Conservation (phyloP, 2,797 vertebrate species). For the Tadarida brasiliensis region DNA sequence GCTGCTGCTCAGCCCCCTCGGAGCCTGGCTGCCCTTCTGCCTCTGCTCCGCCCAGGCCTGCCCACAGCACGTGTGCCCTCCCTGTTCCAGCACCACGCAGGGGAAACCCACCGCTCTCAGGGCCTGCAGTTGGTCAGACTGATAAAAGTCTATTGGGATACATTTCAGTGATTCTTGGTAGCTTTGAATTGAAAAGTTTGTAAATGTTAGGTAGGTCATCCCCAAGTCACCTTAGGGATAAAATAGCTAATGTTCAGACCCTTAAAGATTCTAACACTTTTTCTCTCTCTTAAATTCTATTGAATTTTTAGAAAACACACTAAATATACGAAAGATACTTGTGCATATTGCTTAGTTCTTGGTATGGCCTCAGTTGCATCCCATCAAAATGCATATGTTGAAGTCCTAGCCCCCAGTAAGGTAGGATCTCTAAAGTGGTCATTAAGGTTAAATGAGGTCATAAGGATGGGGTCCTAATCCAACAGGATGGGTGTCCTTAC, state of each 20-base stretch:
- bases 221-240: neutral
- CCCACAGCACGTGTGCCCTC: neutral
- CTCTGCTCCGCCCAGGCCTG: neutral
- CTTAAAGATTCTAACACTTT: neutral
- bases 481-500: neutral
- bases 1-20: neutral
- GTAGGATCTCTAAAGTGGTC: neutral
- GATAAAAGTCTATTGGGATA: neutral
- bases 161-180: neutral
- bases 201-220: neutral
- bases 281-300: neutral
- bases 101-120: neutral
- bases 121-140: accelerated
- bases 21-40: accelerated
- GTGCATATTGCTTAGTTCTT: neutral
- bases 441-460: neutral
- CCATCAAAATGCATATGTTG: neutral
- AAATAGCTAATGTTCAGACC: neutral
- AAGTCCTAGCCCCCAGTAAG: neutral
- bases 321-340: neutral
- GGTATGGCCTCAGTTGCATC: neutral
- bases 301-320: neutral
- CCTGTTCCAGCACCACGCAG: neutral
- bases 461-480: neutral
- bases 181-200: neutral